These are phyloP conservation scores for Prunella himalayana DNA, from an alignment of 2,113 vertebrate genomes.

Conservation along the genomic window DNA sequence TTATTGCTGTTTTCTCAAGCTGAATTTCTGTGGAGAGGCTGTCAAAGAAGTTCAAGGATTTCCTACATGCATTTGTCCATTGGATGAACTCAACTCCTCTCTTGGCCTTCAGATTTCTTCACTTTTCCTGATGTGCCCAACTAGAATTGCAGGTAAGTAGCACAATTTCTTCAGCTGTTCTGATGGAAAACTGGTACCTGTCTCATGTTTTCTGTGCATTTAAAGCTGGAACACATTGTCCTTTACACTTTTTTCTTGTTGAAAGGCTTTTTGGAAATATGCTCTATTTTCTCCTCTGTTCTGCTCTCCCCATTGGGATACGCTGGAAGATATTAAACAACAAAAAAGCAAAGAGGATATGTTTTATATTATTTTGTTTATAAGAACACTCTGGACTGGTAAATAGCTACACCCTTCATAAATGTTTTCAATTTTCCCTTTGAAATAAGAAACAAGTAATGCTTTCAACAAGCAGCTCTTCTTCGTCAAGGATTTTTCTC, in stretches of 20 bases:
- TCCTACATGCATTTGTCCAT: accelerated
- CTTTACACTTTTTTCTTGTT: background rate
- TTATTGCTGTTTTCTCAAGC: background rate
- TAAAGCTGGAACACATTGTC: background rate
- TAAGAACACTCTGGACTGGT: conserved; percentile 15
- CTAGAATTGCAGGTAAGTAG: background rate
- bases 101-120: background rate
- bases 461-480: background rate
- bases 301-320: background rate
- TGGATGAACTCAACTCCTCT: background rate
- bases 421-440: conserved; percentile 54
- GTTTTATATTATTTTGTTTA: conserved; percentile 65
- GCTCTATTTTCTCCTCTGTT: background rate
- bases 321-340: background rate
- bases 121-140: background rate
- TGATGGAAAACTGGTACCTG: background rate
- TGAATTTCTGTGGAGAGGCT: background rate
- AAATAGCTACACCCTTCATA: conserved; percentile 28
- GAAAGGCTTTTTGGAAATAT: background rate
- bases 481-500: background rate
- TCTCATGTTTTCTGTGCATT: background rate
- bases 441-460: conserved; percentile 1
- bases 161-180: background rate
- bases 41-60: background rate
- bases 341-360: background rate